Base-by-base conservation (phyloP, 2,888 invertebrate species). In the Allolobophora icterica region DNA sequence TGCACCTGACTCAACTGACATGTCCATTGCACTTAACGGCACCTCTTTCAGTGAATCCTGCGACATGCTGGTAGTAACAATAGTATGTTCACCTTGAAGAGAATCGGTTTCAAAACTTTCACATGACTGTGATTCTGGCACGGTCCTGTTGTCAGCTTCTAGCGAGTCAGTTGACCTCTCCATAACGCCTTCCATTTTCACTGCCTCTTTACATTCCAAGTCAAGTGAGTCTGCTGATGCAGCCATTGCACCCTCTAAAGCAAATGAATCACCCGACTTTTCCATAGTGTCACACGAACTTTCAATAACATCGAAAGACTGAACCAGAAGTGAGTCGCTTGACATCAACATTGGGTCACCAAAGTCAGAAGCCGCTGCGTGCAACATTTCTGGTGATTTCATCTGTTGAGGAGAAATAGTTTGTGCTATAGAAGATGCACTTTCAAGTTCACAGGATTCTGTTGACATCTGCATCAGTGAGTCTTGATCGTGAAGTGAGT, bases 1-100 rank as follows among this genome's bases (percentile, higher is more conserved):
- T 30, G 92, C 93, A 52, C 94, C 94, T 33, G 95, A 95, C 92
- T 95, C 95, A 89, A 94, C 93, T n/a, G 95, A 95, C 58, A 94
- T 94, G 91, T 94, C 94, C 95, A 95, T 95, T 35, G 94, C 42
- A 92, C 90, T 90, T 45, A 83, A 83, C 24, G 94, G 90, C 33
- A 92, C 92, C 17, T 93, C 90, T 90, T 94, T 94, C 89, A 94
- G 92, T 33, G 94, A 94, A 90, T 94, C 95, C 24, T 94, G 93
- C 21, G 94, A 94, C 90, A 94, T 93, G 90, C 94, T 94, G 94
- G 94, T 94, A 3, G 93, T 89, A 34, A 93, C 94, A 33, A 89
- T 30, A 6, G 92, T 90, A 19, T 93, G 93, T 84, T 93, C 92
- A 45, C 92, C 94, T 89, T 93, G 93, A 34, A 94, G 92, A 24